Evolutionary conservation across 2,888 invertebrate genomes (phyloP).

Genomic region (Phyllotreta cruciferae): DNA sequence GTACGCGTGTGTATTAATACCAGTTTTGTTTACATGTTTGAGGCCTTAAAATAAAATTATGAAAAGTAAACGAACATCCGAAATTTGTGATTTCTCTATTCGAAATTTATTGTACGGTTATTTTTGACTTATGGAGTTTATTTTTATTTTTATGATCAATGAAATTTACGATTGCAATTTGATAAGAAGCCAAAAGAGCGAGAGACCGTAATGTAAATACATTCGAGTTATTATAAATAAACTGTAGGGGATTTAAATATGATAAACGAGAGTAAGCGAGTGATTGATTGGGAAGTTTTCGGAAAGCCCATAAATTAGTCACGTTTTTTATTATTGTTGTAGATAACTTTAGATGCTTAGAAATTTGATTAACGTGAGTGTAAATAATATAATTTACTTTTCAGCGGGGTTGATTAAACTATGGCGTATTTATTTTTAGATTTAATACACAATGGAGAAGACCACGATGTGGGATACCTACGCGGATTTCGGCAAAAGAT

Average conservation of each 20-base stretch:
- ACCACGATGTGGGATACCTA: no score
- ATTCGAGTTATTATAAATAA: constrained; percentile 16
- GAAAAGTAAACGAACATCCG: no score
- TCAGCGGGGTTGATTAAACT: neutral
- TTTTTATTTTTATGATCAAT: constrained; percentile 26
- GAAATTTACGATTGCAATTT: constrained; percentile 20
- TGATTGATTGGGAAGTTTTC: constrained; percentile 1
- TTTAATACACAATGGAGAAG: constrained; percentile 15
- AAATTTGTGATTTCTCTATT: constrained; percentile 1
- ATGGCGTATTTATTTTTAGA: neutral
- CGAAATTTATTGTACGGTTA: constrained; percentile 12
- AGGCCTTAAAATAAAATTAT: no score
- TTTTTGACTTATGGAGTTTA: constrained; percentile 20
- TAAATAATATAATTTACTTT: constrained; percentile 16
- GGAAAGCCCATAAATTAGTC: constrained; percentile 27
- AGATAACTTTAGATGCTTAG: constrained; percentile 28
- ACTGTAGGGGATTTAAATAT: constrained; percentile 20
- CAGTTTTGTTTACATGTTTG: no score
- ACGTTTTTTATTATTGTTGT: constrained; percentile 18
- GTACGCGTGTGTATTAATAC: no score
- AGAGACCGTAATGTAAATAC: no score
- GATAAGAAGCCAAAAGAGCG: constrained; percentile 23
- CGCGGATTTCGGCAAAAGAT: no score
- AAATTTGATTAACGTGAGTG: constrained; percentile 16
- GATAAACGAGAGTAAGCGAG: neutral